Conservation (phyloP, 2,797 vertebrate species). For the Pseudochirops cupreus region DNA sequence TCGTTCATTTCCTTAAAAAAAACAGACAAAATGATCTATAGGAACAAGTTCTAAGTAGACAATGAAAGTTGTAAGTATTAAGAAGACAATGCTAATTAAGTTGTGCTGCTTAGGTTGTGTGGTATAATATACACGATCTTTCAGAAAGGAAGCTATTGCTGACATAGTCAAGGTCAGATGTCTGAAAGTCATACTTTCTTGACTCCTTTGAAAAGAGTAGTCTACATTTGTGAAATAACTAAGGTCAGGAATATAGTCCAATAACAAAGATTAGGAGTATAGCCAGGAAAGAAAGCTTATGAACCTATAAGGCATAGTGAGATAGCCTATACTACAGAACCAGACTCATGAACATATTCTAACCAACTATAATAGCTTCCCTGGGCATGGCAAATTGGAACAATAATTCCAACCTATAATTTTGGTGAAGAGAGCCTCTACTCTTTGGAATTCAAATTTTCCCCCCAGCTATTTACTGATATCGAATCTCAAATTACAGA, state of each 20-base stretch:
- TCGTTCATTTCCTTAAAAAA: background rate
- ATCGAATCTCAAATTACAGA: slow-evolving; percentile 76
- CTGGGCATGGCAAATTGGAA: background rate
- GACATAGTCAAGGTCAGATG: background rate
- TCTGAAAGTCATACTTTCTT: background rate
- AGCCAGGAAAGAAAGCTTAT: background rate
- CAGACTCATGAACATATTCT: background rate
- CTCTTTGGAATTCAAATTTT: background rate
- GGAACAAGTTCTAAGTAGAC: background rate
- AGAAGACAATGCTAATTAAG: background rate
- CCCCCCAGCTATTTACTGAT: background rate
- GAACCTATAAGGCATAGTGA: background rate
- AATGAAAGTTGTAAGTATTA: background rate
- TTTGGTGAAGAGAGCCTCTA: background rate
- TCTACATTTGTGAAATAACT: background rate
- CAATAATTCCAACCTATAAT: background rate
- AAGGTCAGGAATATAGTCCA: background rate
- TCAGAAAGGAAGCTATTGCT: background rate
- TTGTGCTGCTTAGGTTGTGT: background rate
- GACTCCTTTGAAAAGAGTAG: background rate
- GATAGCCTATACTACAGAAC: background rate
- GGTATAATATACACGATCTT: background rate
- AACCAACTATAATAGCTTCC: background rate
- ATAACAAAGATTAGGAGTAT: background rate
- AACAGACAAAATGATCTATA: background rate